Evolutionary conservation across 2,113 vertebrate species (phyloP), one percentile per base, ranked within the genome.

Genomic region (Pseudonaja textilis): DNA sequence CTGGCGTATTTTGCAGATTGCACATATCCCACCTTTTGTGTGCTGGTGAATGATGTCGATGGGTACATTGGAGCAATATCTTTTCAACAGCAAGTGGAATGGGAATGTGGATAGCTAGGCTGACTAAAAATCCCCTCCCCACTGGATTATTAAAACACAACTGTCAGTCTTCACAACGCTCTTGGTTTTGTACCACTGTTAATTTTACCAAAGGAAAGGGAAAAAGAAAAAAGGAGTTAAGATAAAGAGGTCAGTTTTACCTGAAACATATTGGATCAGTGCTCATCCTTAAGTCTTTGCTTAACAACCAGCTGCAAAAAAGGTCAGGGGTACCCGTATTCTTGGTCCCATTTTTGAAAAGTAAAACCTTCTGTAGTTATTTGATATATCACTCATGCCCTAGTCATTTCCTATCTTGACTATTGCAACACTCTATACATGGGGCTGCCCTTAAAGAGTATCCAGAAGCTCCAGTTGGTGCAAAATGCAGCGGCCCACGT

Each of bases 251-350:
- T 89, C 87, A 92, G 92, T 96, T 91, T 91, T 91, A 89, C 96
- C 95, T 93, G 92, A 92, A 95, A 95, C 91, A 54, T 94, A 95
- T 91, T 90, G 39, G 92, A 92, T n/a, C 52, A 45, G 90, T 87
- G 0, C 74, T 91, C 29, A 0, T 0, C 11, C 87, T 25, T 90
- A 1, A 26, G 25, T 61, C 14, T n/a, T 61, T 61, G 59, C 8
- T 61, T 11, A 26, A 61, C 59, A 61, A 61, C 59, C 25, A 61
- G 9, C 23, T 9, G 23, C 8, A 9, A 59, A 61, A 61, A 26
- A 11, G 59, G 59, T 61, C 59, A 61, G 59, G 25, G 29, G 9
- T 26, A 3, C 59, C 25, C 34, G 29, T 34, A 74, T 74, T 34
- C 4, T 34, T 74, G 34, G 64, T n/a, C 5, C 5, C 64, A 6